Evolutionary conservation across 2,797 vertebrate genomes (phyloP).

Genomic region (Podarcis lilfordi): DNA sequence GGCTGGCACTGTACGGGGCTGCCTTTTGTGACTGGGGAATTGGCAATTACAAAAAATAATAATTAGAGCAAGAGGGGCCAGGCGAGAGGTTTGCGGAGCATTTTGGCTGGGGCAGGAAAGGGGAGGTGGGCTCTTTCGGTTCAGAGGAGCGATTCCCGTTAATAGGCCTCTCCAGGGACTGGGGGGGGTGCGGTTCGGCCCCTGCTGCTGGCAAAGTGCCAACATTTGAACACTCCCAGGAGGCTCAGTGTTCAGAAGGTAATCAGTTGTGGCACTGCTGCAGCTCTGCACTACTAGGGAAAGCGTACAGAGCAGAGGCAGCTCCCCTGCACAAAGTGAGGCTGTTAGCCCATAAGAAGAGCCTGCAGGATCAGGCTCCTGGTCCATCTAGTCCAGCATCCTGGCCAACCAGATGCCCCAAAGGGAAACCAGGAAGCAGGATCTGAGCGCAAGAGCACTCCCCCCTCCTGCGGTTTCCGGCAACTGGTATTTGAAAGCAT

Average conservation of each 20-base stretch:
- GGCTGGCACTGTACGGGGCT: not conserved
- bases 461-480: no score
- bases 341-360: no score
- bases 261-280: not conserved
- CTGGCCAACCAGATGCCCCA: no score
- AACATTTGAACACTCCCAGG: no score
- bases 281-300: not conserved
- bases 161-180: no score
- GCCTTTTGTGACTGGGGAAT: not conserved
- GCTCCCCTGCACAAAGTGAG: no score
- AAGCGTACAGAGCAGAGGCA: no score
- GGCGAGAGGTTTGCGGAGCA: not conserved
- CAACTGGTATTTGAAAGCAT: no score
- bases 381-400: not conserved
- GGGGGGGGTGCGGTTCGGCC: no score
- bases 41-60: constrained; percentile 23
- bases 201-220: no score
- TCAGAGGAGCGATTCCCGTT: not conserved
- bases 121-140: not conserved
- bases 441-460: no score
- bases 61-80: not conserved
- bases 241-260: not conserved
- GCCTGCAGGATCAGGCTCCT: not conserved
- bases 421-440: no score
- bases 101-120: not conserved